Conservation (phyloP, 2,888 invertebrate species). For the Rhagonycha lutea region DNA sequence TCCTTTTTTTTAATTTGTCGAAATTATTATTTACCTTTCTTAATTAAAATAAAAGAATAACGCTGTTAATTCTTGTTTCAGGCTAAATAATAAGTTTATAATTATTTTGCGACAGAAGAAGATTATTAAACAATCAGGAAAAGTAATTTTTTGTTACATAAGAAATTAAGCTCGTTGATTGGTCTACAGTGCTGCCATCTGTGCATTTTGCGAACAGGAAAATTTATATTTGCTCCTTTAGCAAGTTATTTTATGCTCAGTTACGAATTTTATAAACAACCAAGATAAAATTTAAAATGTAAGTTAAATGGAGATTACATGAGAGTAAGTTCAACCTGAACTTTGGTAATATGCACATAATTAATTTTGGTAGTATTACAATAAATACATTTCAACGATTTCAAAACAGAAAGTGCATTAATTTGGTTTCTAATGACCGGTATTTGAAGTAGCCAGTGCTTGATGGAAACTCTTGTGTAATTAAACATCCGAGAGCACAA, state of each 20-base stretch:
- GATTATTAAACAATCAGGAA: neutral
- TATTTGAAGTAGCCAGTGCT: slow-evolving; percentile 14
- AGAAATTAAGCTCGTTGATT: neutral
- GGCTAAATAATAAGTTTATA: too few species aligned
- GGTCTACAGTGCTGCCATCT: neutral
- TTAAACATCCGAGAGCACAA: slow-evolving; percentile 8
- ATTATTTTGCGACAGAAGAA: neutral
- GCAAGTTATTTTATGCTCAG: too few species aligned
- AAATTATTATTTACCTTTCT: too few species aligned
- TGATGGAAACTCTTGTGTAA: slow-evolving; percentile 1
- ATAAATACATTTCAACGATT: neutral
- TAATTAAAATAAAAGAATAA: too few species aligned
- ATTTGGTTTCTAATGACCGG: slow-evolving; percentile 10
- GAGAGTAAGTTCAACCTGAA: neutral
- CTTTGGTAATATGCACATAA: neutral
- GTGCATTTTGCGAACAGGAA: too few species aligned
- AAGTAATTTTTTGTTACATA: neutral
- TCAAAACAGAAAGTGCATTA: neutral
- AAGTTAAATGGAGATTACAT: too few species aligned
- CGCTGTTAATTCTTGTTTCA: too few species aligned
- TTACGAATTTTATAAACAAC: too few species aligned
- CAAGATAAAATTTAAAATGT: too few species aligned
- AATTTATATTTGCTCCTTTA: too few species aligned
- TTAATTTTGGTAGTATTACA: neutral
- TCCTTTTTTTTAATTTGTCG: too few species aligned